Conservation (phyloP, 2,797 vertebrate species). For the Sparus aurata region DNA sequence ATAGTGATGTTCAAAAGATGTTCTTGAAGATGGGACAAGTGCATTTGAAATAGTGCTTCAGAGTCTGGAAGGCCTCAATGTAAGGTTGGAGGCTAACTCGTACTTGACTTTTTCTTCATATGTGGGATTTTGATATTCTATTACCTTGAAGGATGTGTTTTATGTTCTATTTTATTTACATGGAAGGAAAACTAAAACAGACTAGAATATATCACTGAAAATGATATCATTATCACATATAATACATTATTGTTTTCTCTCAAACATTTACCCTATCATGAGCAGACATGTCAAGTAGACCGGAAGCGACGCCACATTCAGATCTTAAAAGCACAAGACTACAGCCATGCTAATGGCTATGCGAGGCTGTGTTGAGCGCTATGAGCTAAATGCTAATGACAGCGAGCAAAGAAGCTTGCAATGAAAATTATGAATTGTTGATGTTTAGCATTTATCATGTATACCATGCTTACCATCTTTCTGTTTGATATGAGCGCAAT, state of each 20-base stretch:
- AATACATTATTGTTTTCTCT: not conserved
- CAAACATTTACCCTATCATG: not conserved
- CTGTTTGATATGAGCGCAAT: too few relatives aligned
- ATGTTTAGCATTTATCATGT: too few relatives aligned
- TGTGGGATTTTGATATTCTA: slow-evolving; percentile 24
- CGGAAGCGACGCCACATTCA: not conserved
- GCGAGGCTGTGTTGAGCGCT: not conserved
- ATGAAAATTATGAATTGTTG: too few relatives aligned
- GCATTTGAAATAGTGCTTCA: slow-evolving; percentile 38
- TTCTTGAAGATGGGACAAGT: slow-evolving; percentile 49
- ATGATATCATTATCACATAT: too few relatives aligned
- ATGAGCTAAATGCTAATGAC: not conserved
- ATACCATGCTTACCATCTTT: too few relatives aligned
- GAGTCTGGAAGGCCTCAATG: slow-evolving; percentile 40
- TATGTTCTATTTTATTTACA: slow-evolving; percentile 3
- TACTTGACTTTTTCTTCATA: slow-evolving; percentile 47
- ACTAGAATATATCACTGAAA: not conserved
- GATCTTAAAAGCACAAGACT: not conserved
- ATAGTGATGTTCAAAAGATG: slow-evolving; percentile 52
- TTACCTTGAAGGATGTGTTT: slow-evolving; percentile 3
- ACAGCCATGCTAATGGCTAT: not conserved
- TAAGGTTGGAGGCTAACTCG: slow-evolving; percentile 34
- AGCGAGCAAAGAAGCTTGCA: too few relatives aligned
- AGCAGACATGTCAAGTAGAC: not conserved
- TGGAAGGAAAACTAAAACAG: not conserved